Evolutionary conservation across 2,888 invertebrate species (phyloP), one percentile per base, ranked within the genome.

Genomic region (Drosophila prostipennis): DNA sequence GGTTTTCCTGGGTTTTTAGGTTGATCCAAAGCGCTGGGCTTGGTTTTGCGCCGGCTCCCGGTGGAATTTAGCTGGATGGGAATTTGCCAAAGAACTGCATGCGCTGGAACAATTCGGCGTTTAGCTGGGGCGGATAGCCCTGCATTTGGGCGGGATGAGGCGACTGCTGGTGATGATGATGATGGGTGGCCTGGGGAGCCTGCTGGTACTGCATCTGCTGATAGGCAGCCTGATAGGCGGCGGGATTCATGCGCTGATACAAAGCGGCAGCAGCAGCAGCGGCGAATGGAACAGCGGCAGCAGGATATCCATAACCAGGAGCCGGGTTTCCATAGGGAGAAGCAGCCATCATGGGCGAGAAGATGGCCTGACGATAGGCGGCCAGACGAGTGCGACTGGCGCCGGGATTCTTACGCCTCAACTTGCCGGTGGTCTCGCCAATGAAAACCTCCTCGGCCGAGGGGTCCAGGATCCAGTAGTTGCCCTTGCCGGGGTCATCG

Each of bases 391-490:
- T 96, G 65, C 98, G 93, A 7, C 97, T 97, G 0, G 97, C 97
- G 0, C 97, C 97, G 0, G 98, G 98, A 29, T 98, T 97, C 71
- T 98, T 93, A 64, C 99, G 92, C 6, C 99, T 94, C 64, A 99
- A 93, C 92, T 99, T 99, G 2, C 99, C 99, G 0, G 99, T 99
- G 0, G 98, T 98, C 1, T 98, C 98, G 0, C 99, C 99, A 89
- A 99, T 99, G 91, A 98, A 99, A 13, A 99, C 99, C 89, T 99
- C 99, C 89, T 99, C 99, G 58, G 97, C 96, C n/a, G 97, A 97
- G 26, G 98, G 97, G 91, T 99, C 99, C 91, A 99, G 92, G 96
- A 99, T 99, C 99, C 99, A 99, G 93, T 99, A 99, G 93, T 99
- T 99, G 2, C 99, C 99, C 91, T 99, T 99, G 29, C 99, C 99